phyloP scores from a whole-genome alignment of 2,113 vertebrate species.

The Vireo altiloquus region DNA sequence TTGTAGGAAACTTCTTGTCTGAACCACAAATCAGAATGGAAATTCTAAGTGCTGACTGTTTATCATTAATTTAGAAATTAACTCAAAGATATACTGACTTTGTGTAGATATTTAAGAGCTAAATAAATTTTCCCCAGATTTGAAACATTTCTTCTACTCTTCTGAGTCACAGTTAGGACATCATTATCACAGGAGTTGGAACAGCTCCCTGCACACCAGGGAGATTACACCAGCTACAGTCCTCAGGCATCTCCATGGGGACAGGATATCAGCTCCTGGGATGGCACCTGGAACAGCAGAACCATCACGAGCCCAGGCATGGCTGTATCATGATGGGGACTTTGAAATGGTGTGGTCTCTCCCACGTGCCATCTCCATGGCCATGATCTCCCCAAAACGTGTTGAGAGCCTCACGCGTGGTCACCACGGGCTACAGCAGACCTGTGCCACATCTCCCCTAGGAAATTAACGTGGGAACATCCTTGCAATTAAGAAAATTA shows the following conservation, averaged over 20 bases:
- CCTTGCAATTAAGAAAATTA: not conserved
- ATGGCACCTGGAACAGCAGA: not conserved
- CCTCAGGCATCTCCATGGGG: not conserved
- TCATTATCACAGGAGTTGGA: not conserved
- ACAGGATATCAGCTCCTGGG: not conserved
- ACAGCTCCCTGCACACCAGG: not conserved
- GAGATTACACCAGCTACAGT: not conserved
- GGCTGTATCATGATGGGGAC: not conserved
- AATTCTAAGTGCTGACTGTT: not conserved
- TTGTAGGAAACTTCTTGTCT: not conserved
- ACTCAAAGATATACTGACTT: not conserved
- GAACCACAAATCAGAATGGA: not conserved
- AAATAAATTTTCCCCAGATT: not conserved
- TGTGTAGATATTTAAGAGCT: not conserved
- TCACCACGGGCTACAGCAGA: not conserved
- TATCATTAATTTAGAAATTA: not conserved
- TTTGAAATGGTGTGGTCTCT: not conserved
- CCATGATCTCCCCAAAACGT: rapidly evolving
- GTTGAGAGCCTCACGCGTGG: rapidly evolving
- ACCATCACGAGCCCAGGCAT: not conserved
- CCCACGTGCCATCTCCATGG: too few species aligned
- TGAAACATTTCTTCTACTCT: not conserved
- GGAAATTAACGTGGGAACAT: not conserved
- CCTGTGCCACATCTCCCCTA: not conserved
- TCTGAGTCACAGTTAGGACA: not conserved